Evolutionary conservation across 2,888 invertebrate species (phyloP).

Genomic region (Eubasilissa splendida): DNA sequence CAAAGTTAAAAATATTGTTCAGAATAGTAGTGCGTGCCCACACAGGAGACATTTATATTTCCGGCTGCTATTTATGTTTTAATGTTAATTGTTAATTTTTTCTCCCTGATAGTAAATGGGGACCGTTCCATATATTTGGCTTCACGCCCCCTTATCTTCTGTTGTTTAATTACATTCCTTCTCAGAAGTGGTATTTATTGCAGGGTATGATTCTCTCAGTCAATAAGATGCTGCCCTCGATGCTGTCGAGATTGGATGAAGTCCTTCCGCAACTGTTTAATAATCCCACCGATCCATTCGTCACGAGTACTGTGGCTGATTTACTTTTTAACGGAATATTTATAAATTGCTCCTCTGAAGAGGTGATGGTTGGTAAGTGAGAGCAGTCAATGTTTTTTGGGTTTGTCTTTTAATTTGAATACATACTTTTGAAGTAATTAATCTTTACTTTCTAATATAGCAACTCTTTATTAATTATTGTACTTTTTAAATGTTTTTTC

Average conservation of each 20-base stretch:
- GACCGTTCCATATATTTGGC: too few relatives aligned
- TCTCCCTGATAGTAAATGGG: too few relatives aligned
- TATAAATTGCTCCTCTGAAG: conserved; percentile 70
- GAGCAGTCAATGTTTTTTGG: not conserved
- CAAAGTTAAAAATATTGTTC: too few relatives aligned
- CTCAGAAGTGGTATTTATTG: conserved; percentile 49
- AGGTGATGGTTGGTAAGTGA: conserved; percentile 67
- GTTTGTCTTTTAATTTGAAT: too few relatives aligned
- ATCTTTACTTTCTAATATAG: too few relatives aligned
- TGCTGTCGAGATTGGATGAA: conserved; percentile 69
- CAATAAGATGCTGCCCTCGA: conserved; percentile 66
- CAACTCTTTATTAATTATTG: too few relatives aligned
- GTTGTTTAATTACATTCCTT: not conserved
- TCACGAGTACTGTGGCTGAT: conserved; percentile 70
- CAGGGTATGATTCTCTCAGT: conserved; percentile 69
- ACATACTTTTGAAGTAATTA: too few relatives aligned
- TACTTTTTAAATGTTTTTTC: too few relatives aligned
- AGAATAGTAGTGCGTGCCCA: too few relatives aligned
- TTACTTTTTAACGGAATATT: conserved; percentile 74
- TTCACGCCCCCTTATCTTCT: not conserved
- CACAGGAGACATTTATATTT: too few relatives aligned
- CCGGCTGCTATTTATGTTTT: too few relatives aligned
- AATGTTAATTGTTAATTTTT: too few relatives aligned
- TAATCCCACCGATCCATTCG: conserved; percentile 69
- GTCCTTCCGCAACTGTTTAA: conserved; percentile 72